Percentiles rank a stretch among this genome's conserved stretches.
These are phyloP conservation scores for Sardina pilchardus DNA, from an alignment of 2,113 vertebrate genomes.

Conservation along the genomic window DNA sequence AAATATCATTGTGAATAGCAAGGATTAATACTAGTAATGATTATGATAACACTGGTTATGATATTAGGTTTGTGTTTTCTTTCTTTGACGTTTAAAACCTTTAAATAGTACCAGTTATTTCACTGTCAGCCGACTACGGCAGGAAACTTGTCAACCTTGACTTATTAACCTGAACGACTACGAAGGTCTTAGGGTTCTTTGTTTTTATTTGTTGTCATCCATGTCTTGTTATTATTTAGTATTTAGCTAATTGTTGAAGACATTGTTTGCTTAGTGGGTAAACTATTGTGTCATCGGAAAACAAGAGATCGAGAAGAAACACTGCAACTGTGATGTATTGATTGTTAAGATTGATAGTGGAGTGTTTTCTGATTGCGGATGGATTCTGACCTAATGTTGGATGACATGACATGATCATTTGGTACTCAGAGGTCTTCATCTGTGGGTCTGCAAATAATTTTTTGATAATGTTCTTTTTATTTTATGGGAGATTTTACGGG, in stretches of 20 bases:
- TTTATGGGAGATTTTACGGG: conserved; percentile 5
- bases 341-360: neutral
- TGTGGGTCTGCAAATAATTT: conserved; percentile 11
- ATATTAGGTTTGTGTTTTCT: conserved; percentile 59
- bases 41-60: conserved; percentile 59
- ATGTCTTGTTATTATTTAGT: conserved; percentile 51
- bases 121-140: conserved; percentile 53
- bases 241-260: conserved; percentile 40
- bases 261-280: conserved; percentile 45
- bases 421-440: conserved; percentile 9
- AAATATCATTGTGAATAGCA: conserved; percentile 69
- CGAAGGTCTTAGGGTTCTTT: conserved; percentile 50
- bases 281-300: neutral
- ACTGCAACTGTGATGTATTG: conserved; percentile 7
- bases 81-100: conserved; percentile 46
- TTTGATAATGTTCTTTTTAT: conserved; percentile 2
- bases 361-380: neutral
- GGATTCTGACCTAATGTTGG: conserved; percentile 6
- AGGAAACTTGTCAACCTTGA: conserved; percentile 54
- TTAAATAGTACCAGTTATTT: conserved; percentile 56
- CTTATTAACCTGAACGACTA: conserved; percentile 62
- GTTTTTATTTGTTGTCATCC: conserved; percentile 45
- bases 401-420: neutral
- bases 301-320: neutral
- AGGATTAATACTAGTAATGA: conserved; percentile 60